These are phyloP conservation scores for Coboldia fuscipes DNA, from an alignment of 1,140 invertebrate species.

Conservation along the genomic window DNA sequence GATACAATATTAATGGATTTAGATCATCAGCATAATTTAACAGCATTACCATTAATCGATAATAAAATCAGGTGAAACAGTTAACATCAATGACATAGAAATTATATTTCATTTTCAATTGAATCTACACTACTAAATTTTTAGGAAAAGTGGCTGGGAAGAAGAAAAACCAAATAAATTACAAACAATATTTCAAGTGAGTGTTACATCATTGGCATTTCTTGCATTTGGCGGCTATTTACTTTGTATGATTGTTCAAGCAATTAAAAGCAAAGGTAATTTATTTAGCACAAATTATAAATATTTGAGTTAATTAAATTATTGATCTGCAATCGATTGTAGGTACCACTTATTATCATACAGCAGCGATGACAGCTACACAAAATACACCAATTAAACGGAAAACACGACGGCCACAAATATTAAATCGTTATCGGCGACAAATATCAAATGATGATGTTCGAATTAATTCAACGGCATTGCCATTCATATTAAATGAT, in stretches of 20 bases:
- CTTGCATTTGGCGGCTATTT: conserved; percentile 58
- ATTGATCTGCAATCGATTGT: background rate
- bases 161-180: conserved; percentile 28
- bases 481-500: background rate
- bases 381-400: conserved; percentile 14
- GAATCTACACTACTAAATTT: background rate
- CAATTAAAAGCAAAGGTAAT: conserved; percentile 31
- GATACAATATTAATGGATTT: conserved; percentile 8
- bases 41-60: background rate
- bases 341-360: conserved; percentile 17
- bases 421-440: background rate
- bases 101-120: background rate
- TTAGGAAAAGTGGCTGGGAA: conserved; percentile 1
- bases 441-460: background rate
- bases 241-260: conserved; percentile 45
- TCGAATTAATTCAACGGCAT: no score
- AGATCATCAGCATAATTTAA: background rate
- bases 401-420: no score
- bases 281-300: conserved; percentile 5
- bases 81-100: background rate
- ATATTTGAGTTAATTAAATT: no score
- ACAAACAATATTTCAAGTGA: conserved; percentile 44
- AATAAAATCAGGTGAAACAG: background rate
- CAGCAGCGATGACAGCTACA: conserved; percentile 16
- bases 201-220: conserved; percentile 50